Percentiles rank a stretch among this genome's conserved stretches.
These are phyloP conservation scores for Erpetoichthys calabaricus DNA, from an alignment of 2,797 vertebrate genomes.

Conservation along the genomic window DNA sequence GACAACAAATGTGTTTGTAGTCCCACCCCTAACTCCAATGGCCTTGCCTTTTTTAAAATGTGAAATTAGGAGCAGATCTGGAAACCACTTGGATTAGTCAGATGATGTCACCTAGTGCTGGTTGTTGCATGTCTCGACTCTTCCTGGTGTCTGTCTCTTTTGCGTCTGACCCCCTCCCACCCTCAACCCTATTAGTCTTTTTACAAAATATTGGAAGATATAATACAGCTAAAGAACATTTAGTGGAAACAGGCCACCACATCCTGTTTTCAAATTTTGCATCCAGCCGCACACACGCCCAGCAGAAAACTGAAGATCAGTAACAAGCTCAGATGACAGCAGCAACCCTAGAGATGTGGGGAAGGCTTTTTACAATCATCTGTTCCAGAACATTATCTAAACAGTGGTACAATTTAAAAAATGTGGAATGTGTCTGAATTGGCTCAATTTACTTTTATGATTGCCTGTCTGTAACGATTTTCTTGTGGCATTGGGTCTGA, in stretches of 20 bases:
- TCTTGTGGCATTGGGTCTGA: too few species aligned
- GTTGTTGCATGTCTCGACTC: constrained; percentile 11
- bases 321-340: neutral
- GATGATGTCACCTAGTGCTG: constrained; percentile 15
- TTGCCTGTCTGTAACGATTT: too few species aligned
- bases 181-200: neutral
- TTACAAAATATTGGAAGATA: neutral
- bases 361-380: too few species aligned
- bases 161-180: neutral
- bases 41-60: constrained; percentile 10
- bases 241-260: neutral
- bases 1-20: too few species aligned
- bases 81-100: constrained; percentile 9
- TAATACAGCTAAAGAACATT: neutral
- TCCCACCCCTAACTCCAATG: constrained; percentile 11
- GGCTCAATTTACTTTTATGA: too few species aligned
- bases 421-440: too few species aligned
- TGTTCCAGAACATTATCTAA: too few species aligned
- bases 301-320: constrained; percentile 6
- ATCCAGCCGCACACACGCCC: constrained; percentile 4
- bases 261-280: neutral
- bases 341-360: too few species aligned
- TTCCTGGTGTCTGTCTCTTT: constrained; percentile 1
- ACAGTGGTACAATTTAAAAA: too few species aligned
- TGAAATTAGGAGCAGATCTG: constrained; percentile 12